Percentiles rank a stretch among this genome's conserved stretches.
Evolutionary conservation across 2,113 vertebrate species (phyloP).

Genomic region (Symphodus melops): DNA sequence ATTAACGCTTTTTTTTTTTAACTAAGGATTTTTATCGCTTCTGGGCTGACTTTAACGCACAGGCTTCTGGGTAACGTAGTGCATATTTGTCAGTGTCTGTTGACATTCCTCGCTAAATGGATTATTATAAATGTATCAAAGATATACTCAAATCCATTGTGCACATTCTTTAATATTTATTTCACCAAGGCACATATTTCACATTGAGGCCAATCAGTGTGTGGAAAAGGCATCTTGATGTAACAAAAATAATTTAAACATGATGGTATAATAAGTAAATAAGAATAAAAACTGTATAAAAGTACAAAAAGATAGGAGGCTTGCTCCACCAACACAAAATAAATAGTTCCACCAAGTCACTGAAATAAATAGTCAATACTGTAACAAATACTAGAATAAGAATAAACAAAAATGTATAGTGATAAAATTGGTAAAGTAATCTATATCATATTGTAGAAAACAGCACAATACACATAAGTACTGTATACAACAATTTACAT

Average conservation of each 20-base stretch:
- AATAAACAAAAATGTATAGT: slow-evolving; percentile 75
- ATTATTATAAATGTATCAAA: slow-evolving; percentile 2
- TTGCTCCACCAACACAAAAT: slow-evolving; percentile 83
- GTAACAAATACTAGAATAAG: slow-evolving; percentile 82
- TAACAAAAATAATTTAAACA: slow-evolving; percentile 79
- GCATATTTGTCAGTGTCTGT: too few relatives aligned
- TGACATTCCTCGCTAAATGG: too few relatives aligned
- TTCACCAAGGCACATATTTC: slow-evolving; percentile 81
- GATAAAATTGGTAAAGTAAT: slow-evolving; percentile 71
- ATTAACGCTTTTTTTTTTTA: background rate
- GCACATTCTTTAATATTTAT: slow-evolving; percentile 80
- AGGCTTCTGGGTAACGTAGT: slow-evolving; percentile 79
- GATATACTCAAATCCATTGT: slow-evolving; percentile 32
- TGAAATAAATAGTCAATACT: slow-evolving; percentile 87
- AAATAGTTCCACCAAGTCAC: slow-evolving; percentile 82
- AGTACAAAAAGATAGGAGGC: slow-evolving; percentile 83
- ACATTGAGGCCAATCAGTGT: slow-evolving; percentile 82
- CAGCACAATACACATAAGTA: slow-evolving; percentile 76
- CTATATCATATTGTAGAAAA: slow-evolving; percentile 80
- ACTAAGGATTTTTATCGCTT: background rate
- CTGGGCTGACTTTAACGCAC: background rate
- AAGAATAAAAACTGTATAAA: slow-evolving; percentile 85
- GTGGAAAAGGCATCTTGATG: slow-evolving; percentile 78
- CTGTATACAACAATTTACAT: slow-evolving; percentile 84
- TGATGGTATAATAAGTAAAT: slow-evolving; percentile 70